phyloP scores from a whole-genome alignment of 1,140 invertebrate species.

The Nilaparvata lugens region DNA sequence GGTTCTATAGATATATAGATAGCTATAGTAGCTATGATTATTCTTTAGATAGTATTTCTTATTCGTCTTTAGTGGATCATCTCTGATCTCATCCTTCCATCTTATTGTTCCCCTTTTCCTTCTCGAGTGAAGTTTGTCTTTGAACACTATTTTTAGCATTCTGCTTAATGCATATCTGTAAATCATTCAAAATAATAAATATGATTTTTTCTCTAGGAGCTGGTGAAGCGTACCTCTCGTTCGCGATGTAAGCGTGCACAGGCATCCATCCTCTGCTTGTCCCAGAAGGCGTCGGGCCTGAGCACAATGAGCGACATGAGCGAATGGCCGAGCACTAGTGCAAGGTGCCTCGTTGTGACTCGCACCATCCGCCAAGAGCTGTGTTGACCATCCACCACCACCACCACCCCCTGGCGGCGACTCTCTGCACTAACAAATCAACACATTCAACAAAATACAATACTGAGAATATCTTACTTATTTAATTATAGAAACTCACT shows the following conservation, averaged over 20 bases:
- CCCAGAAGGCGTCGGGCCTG: slow-evolving; percentile 62
- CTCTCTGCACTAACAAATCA: slow-evolving; percentile 36
- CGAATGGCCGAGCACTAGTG: slow-evolving; percentile 38
- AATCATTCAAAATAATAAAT: background rate
- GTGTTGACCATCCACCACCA: slow-evolving; percentile 53
- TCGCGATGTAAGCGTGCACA: slow-evolving; percentile 54
- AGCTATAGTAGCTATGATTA: too few relatives aligned
- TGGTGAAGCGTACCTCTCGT: slow-evolving; percentile 44
- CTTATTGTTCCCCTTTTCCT: too few relatives aligned
- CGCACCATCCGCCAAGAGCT: slow-evolving; percentile 51
- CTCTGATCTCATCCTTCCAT: too few relatives aligned
- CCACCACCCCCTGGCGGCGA: slow-evolving; percentile 43
- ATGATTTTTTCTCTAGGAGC: background rate
- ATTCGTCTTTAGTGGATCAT: too few relatives aligned
- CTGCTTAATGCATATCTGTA: background rate
- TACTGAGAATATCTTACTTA: too few relatives aligned
- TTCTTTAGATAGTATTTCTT: too few relatives aligned
- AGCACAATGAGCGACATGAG: slow-evolving; percentile 45
- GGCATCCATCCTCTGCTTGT: slow-evolving; percentile 58
- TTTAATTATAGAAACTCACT: too few relatives aligned
- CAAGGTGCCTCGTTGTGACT: slow-evolving; percentile 47
- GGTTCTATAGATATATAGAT: too few relatives aligned
- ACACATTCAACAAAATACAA: background rate
- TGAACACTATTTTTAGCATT: too few relatives aligned
- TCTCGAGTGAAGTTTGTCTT: too few relatives aligned